Evolutionary conservation across 1,140 invertebrate species (phyloP).

Genomic region (Hyles vespertilio): DNA sequence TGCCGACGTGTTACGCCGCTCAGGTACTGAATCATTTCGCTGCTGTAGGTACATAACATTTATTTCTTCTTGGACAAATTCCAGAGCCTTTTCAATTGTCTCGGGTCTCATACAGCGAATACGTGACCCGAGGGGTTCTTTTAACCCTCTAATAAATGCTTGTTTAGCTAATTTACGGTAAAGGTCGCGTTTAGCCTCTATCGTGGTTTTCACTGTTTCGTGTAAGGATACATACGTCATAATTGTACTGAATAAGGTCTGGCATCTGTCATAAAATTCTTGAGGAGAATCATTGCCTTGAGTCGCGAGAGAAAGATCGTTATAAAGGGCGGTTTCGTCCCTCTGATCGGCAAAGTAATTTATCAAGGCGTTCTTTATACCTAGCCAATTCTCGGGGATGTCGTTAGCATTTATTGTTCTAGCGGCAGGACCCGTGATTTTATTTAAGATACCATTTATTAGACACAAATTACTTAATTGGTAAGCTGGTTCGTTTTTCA

Average conservation of each 20-base stretch:
- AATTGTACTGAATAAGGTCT: neutral
- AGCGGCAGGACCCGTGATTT: conserved; percentile 1
- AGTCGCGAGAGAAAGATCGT: too few relatives aligned
- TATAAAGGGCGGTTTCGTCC: neutral
- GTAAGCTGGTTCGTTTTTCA: neutral
- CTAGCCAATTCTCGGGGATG: conserved; percentile 15
- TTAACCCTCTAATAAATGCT: too few relatives aligned
- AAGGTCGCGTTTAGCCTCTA: neutral
- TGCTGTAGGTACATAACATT: too few relatives aligned
- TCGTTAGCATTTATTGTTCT: conserved; percentile 12
- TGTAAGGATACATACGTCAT: too few relatives aligned
- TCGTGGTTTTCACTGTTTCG: neutral
- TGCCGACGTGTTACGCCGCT: too few relatives aligned
- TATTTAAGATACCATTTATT: conserved; percentile 17
- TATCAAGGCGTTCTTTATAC: conserved; percentile 12
- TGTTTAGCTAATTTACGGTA: too few relatives aligned
- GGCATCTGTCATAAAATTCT: conserved; percentile 6
- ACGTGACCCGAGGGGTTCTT: too few relatives aligned
- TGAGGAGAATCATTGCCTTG: neutral
- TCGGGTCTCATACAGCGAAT: too few relatives aligned
- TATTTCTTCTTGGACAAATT: too few relatives aligned
- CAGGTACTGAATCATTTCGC: too few relatives aligned
- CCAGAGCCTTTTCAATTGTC: too few relatives aligned
- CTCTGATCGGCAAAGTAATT: conserved; percentile 15
- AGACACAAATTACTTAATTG: conserved; percentile 11